These are phyloP conservation scores for Drosophila nigromelanica DNA, from an alignment of 1,140 invertebrate species.

Conservation along the genomic window DNA sequence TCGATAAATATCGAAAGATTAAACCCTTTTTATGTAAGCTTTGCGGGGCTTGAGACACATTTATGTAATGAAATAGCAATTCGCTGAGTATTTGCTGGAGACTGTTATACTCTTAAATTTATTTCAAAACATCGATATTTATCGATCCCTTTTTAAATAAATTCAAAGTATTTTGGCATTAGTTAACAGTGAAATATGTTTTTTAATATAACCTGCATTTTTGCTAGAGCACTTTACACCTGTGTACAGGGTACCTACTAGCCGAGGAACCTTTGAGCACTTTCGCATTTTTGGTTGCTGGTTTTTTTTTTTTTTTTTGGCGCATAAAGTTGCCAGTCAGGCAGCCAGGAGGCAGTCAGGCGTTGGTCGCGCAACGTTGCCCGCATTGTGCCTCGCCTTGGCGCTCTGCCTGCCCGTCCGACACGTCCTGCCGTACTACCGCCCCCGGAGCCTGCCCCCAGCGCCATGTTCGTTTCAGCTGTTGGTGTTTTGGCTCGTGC, in stretches of 20 bases:
- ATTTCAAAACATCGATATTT: neutral
- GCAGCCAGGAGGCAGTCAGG: conserved; percentile 2
- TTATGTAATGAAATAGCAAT: neutral
- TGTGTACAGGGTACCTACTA: neutral
- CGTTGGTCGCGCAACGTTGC: conserved; percentile 49
- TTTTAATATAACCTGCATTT: too few species aligned
- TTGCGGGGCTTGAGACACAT: too few species aligned
- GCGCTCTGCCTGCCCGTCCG: neutral
- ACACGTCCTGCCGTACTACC: conserved; percentile 1
- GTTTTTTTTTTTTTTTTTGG: conserved; percentile 14
- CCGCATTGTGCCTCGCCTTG: conserved; percentile 63
- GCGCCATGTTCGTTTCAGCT: conserved; percentile 42
- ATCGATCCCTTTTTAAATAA: too few species aligned
- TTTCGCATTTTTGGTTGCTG: neutral
- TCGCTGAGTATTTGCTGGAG: neutral
- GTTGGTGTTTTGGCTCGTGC: conserved; percentile 65
- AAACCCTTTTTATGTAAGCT: too few species aligned
- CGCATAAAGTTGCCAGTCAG: conserved; percentile 47
- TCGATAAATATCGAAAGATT: conserved; percentile 6
- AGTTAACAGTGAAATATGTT: too few species aligned
- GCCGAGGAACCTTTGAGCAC: neutral
- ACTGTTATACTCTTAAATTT: neutral
- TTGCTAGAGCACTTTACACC: too few species aligned
- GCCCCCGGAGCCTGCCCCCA: neutral
- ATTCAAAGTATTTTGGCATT: too few species aligned